phyloP scores from a whole-genome alignment of 2,888 invertebrate genomes.

The Acrobasis suavella region DNA sequence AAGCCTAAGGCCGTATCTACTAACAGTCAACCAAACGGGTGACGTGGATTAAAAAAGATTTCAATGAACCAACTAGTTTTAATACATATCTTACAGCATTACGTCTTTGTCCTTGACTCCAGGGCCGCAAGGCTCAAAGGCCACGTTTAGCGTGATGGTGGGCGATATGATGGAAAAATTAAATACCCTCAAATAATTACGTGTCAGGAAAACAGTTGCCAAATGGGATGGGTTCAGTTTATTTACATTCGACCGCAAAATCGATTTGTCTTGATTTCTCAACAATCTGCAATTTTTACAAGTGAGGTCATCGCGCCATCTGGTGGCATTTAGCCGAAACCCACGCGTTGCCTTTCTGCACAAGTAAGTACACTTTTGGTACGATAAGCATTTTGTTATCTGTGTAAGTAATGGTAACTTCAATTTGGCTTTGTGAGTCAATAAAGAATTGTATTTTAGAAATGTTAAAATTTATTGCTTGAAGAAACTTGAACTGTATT shows the following conservation, averaged over 20 bases:
- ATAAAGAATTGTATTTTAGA: constrained; percentile 2
- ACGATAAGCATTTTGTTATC: constrained; percentile 3
- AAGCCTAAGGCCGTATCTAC: too few relatives aligned
- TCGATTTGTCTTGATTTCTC: background rate
- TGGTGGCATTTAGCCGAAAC: constrained; percentile 27
- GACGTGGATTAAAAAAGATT: too few relatives aligned
- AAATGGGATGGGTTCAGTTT: background rate
- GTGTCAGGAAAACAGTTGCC: too few relatives aligned
- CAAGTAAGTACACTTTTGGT: constrained; percentile 3
- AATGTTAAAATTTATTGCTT: background rate
- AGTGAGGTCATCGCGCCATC: constrained; percentile 29
- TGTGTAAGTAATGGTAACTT: background rate
- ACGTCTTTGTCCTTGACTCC: too few relatives aligned
- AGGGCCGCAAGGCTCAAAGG: too few relatives aligned
- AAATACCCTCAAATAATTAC: too few relatives aligned
- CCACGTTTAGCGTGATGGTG: too few relatives aligned
- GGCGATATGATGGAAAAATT: too few relatives aligned
- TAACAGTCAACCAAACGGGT: too few relatives aligned
- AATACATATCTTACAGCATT: too few relatives aligned
- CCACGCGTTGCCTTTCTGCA: constrained; percentile 11
- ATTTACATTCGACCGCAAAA: constrained; percentile 7
- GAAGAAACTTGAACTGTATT: too few relatives aligned
- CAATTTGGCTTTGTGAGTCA: background rate
- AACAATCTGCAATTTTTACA: background rate
- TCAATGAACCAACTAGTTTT: too few relatives aligned